A percentile compares a stretch with the other conserved stretches of the same genome.
Conservation (phyloP, 2,113 vertebrate species). For the Toxotes chatareus region DNA sequence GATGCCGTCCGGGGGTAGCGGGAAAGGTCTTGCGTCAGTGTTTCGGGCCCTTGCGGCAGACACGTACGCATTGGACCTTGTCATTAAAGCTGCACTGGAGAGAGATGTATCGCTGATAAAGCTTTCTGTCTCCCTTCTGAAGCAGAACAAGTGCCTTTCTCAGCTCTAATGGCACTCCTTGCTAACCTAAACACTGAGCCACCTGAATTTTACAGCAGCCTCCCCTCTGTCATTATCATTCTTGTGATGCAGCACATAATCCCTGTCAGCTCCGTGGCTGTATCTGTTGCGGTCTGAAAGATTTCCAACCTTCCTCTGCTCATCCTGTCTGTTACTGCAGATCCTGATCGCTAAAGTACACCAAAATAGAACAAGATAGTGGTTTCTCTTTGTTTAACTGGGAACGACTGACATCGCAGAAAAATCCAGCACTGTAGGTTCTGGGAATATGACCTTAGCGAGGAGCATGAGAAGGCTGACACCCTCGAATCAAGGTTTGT, state of each 20-base stretch:
- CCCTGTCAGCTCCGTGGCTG: constrained; percentile 23
- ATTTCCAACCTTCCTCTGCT: constrained; percentile 3
- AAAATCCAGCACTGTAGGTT: not conserved
- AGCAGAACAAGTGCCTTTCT: constrained; percentile 31
- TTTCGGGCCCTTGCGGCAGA: constrained; percentile 26
- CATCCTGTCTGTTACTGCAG: constrained; percentile 9
- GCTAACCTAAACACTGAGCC: constrained; percentile 36
- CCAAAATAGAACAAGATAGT: constrained; percentile 10
- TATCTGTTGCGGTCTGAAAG: constrained; percentile 26
- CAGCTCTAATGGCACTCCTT: constrained; percentile 13
- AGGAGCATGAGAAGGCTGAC: not conserved
- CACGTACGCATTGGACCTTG: constrained; percentile 58
- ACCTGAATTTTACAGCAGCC: constrained; percentile 35
- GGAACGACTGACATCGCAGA: not conserved
- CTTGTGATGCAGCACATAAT: constrained; percentile 49
- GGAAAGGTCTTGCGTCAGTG: constrained; percentile 27
- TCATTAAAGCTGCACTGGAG: constrained; percentile 45
- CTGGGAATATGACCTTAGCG: constrained; percentile 16
- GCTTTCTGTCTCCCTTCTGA: constrained; percentile 1
- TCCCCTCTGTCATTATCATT: constrained; percentile 64
- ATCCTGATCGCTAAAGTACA: not conserved
- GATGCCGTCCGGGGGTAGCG: not conserved
- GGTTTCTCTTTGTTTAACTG: not conserved
- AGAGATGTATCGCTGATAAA: constrained; percentile 46
- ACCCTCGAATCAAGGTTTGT: constrained; percentile 23